These are phyloP conservation scores for Nycticorax nycticorax DNA, from an alignment of 2,113 vertebrate genomes.

Conservation along the genomic window DNA sequence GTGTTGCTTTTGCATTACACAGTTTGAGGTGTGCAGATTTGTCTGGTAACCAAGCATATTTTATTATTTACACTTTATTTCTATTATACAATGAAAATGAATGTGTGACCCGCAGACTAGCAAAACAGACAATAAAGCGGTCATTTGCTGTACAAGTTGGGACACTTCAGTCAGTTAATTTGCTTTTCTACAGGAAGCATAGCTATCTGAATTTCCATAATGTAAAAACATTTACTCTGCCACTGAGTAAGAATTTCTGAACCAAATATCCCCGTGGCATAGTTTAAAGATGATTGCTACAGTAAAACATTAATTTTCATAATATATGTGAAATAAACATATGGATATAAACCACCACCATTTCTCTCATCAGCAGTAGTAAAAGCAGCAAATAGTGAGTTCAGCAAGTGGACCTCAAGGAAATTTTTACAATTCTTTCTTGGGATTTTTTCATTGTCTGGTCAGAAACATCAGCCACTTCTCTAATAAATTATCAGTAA, in stretches of 20 bases:
- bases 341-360: neutral
- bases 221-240: neutral
- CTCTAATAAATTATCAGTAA: neutral
- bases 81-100: neutral
- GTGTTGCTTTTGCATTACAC: neutral
- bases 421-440: neutral
- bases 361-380: neutral
- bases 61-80: constrained; percentile 1
- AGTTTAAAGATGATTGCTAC: neutral
- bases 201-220: neutral
- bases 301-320: neutral
- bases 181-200: neutral
- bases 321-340: neutral
- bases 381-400: neutral
- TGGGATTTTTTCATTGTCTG: neutral
- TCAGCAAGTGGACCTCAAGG: neutral
- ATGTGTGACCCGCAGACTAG: neutral
- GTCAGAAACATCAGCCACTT: neutral
- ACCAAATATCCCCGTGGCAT: neutral
- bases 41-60: neutral
- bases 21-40: neutral
- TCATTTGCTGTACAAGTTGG: neutral
- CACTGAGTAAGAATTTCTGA: neutral
- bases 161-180: neutral
- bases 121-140: neutral